Conservation (phyloP, 1,140 invertebrate genomes). For the Reticulitermes speratus region DNA sequence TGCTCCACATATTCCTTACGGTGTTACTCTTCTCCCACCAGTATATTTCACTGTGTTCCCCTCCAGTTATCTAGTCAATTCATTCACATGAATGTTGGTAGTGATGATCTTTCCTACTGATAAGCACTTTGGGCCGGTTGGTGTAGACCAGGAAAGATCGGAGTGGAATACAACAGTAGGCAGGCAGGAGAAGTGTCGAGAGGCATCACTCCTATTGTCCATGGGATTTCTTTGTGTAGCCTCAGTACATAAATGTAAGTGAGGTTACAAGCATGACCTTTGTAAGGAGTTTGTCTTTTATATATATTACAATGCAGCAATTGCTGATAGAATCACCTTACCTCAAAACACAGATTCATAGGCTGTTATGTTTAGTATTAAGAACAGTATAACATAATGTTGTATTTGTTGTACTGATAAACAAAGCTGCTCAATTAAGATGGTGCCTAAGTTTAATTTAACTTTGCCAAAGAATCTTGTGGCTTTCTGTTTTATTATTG, state of each 20-base stretch:
- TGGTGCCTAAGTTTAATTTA: not conserved
- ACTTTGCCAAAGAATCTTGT: not conserved
- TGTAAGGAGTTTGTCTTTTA: not conserved
- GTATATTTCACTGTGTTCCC: too few species aligned
- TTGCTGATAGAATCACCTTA: not conserved
- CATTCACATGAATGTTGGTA: too few species aligned
- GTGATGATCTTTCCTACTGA: too few species aligned
- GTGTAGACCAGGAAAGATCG: too few species aligned
- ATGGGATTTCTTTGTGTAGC: not conserved
- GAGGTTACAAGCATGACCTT: not conserved
- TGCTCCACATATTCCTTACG: too few species aligned
- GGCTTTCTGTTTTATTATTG: not conserved
- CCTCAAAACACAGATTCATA: not conserved
- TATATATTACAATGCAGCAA: not conserved
- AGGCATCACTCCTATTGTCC: too few species aligned
- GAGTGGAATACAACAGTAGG: too few species aligned
- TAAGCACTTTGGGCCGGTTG: too few species aligned
- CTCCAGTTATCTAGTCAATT: too few species aligned
- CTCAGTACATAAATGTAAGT: not conserved
- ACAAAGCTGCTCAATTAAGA: not conserved
- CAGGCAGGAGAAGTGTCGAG: too few species aligned
- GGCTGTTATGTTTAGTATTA: not conserved
- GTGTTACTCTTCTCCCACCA: too few species aligned
- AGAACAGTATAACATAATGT: not conserved
- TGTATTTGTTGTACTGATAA: not conserved